Evolutionary conservation across 2,797 vertebrate genomes (phyloP).

Genomic region (Chiropotes sagulatus): DNA sequence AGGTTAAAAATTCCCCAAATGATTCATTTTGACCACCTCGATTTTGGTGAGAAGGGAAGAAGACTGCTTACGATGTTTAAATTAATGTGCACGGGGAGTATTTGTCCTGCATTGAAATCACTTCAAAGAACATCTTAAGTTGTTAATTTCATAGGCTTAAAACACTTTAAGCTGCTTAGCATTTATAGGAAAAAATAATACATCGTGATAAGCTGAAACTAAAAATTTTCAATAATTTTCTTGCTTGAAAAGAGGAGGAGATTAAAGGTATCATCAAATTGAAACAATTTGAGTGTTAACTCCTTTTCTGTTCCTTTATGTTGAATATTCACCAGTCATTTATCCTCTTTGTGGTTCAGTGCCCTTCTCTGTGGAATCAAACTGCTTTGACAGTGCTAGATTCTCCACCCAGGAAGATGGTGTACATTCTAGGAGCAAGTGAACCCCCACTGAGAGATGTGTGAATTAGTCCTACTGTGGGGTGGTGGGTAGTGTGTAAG

Average conservation of each 20-base stretch:
- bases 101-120: background rate
- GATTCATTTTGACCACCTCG: background rate
- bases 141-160: background rate
- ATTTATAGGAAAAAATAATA: background rate
- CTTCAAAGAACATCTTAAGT: background rate
- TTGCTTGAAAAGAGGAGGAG: background rate
- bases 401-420: background rate
- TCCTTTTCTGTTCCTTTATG: background rate
- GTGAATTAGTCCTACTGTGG: fast-evolving
- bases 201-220: background rate
- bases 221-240: background rate
- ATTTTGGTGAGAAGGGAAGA: background rate
- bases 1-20: background rate
- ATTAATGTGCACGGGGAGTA: no score
- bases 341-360: background rate
- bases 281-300: background rate
- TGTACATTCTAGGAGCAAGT: background rate
- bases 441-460: fast-evolving
- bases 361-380: no score
- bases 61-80: background rate
- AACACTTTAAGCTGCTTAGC: background rate
- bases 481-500: no score
- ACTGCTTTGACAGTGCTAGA: background rate
- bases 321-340: background rate
- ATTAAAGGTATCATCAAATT: background rate